phyloP scores from a whole-genome alignment of 1,140 invertebrate genomes.

The Aphelenchoides besseyi region DNA sequence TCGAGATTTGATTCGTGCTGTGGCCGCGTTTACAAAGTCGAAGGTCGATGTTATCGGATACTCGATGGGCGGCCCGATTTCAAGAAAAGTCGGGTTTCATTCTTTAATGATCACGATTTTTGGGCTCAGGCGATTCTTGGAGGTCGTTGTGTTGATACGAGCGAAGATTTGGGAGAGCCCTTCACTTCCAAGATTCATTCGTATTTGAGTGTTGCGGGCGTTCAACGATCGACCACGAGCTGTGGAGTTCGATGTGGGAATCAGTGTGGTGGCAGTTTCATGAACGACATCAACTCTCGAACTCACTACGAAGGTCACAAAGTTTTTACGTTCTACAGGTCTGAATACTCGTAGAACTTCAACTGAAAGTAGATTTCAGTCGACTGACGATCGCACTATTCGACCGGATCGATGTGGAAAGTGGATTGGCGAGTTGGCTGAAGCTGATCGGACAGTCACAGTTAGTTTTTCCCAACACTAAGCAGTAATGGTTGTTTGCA shows the following conservation, averaged over 20 bases:
- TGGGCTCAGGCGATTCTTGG: conserved; percentile 28
- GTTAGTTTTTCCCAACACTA: neutral
- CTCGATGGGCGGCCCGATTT: conserved; percentile 38
- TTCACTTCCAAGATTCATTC: neutral
- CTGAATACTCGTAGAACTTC: too few relatives aligned
- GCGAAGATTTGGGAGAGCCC: conserved; percentile 1
- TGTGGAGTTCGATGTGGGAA: neutral
- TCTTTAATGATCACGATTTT: too few relatives aligned
- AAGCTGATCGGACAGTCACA: neutral
- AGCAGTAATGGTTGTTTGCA: neutral
- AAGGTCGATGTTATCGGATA: conserved; percentile 43
- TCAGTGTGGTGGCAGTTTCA: neutral
- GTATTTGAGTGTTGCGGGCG: conserved; percentile 10
- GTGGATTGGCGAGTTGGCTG: neutral
- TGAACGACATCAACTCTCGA: conserved; percentile 6
- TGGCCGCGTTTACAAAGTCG: conserved; percentile 28
- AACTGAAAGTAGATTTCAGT: neutral
- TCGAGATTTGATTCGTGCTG: conserved; percentile 30
- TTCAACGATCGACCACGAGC: neutral
- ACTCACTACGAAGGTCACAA: conserved; percentile 6
- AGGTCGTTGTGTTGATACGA: conserved; percentile 11
- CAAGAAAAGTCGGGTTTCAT: conserved; percentile 14
- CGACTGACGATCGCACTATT: neutral
- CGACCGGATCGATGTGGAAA: neutral
- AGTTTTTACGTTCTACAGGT: neutral